Conservation (phyloP, 2,888 invertebrate species). For the Biston betularia region DNA sequence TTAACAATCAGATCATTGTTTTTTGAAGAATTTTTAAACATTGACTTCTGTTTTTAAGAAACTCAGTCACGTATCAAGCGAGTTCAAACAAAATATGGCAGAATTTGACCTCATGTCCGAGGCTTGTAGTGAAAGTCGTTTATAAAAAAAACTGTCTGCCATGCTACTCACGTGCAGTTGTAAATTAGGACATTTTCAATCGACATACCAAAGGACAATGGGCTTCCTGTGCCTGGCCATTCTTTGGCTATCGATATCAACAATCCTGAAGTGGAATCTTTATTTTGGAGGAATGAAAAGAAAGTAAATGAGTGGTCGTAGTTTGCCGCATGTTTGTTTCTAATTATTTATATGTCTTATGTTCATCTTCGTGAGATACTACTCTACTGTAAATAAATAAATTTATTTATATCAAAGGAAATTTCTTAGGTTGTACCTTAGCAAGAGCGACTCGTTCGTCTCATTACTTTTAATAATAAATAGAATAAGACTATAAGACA, state of each 20-base stretch:
- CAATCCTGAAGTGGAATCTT: constrained; percentile 25
- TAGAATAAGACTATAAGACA: too few relatives aligned
- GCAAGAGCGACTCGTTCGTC: too few relatives aligned
- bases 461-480: too few relatives aligned
- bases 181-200: constrained; percentile 57
- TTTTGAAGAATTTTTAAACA: background rate
- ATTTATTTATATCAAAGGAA: too few relatives aligned
- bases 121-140: constrained; percentile 58
- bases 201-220: constrained; percentile 52
- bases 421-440: too few relatives aligned
- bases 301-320: constrained; percentile 20
- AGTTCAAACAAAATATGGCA: constrained; percentile 46
- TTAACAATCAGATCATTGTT: background rate
- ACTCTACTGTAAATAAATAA: too few relatives aligned
- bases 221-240: constrained; percentile 52
- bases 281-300: constrained; percentile 21
- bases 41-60: constrained; percentile 30
- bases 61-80: constrained; percentile 49
- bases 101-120: constrained; percentile 49
- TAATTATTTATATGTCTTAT: too few relatives aligned
- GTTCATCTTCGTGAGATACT: too few relatives aligned
- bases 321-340: too few relatives aligned
- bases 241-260: constrained; percentile 38
- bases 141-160: constrained; percentile 56
- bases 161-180: constrained; percentile 53